Percentiles rank a stretch among this genome's conserved stretches.
phyloP scores from a whole-genome alignment of 2,888 invertebrate species.

The Chrysolina americana region DNA sequence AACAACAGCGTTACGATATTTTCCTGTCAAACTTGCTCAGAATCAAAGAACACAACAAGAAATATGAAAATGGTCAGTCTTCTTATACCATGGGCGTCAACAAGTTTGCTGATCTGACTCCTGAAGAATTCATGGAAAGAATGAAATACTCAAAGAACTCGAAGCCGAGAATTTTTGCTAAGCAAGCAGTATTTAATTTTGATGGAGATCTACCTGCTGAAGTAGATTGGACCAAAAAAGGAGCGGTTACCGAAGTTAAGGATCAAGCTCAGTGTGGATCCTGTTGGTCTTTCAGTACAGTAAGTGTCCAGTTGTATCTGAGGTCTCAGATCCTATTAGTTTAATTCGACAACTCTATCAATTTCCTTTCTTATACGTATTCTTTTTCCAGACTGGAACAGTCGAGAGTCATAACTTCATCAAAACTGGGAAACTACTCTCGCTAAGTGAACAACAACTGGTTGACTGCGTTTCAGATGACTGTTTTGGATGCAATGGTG shows the following conservation, averaged over 20 bases:
- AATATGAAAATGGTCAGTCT: conserved; percentile 26
- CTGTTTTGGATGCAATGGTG: conserved; percentile 89
- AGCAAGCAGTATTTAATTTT: neutral
- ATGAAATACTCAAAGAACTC: conserved; percentile 14
- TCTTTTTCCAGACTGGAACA: conserved; percentile 81
- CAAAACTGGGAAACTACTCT: conserved; percentile 80
- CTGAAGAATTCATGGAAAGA: conserved; percentile 47
- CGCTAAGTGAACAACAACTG: conserved; percentile 92
- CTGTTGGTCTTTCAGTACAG: conserved; percentile 54
- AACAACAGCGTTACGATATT: conserved; percentile 26
- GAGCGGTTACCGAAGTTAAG: conserved; percentile 53
- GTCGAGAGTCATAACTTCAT: conserved; percentile 93
- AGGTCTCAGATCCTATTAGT: too few relatives aligned
- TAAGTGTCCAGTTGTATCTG: conserved; percentile 36
- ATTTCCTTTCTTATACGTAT: neutral
- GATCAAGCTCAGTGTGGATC: conserved; percentile 54
- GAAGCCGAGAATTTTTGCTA: neutral
- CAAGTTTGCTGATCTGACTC: conserved; percentile 51
- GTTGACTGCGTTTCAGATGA: conserved; percentile 87
- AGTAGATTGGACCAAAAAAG: conserved; percentile 54
- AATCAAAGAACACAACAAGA: conserved; percentile 35
- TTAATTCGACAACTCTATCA: too few relatives aligned
- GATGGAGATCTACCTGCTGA: conserved; percentile 40
- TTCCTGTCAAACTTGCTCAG: conserved; percentile 27
- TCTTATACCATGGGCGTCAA: conserved; percentile 41